Evolutionary conservation across 2,113 vertebrate species (phyloP).

Genomic region (Neodon shergylaensis): DNA sequence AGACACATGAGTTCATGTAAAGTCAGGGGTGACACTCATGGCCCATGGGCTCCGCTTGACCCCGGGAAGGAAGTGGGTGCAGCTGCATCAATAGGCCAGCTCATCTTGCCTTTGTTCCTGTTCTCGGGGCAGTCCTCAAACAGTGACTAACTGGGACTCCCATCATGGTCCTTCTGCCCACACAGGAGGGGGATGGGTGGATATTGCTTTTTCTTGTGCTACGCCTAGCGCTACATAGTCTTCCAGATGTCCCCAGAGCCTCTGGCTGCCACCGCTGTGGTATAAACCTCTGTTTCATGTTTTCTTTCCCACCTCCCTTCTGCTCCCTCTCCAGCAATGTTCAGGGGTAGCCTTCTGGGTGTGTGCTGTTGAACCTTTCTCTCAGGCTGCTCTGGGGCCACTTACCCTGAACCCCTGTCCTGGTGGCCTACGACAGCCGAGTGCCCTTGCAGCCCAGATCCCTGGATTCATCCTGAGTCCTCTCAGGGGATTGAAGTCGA

Average conservation of each 20-base stretch:
- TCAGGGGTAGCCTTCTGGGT: background rate
- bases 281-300: background rate
- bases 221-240: background rate
- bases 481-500: background rate
- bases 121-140: background rate
- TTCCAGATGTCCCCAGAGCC: background rate
- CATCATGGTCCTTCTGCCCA: background rate
- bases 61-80: background rate
- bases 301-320: background rate
- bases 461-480: background rate
- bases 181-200: background rate
- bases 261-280: fast-evolving
- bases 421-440: background rate
- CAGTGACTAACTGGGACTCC: background rate
- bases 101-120: background rate
- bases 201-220: background rate
- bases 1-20: too few relatives aligned
- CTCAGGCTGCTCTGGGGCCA: background rate
- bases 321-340: background rate
- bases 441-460: background rate
- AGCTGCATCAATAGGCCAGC: fast-evolving
- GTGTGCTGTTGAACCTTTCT: background rate
- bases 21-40: background rate
- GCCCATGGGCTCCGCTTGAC: background rate
- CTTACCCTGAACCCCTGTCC: background rate